Base-by-base conservation (phyloP, 2,888 invertebrate genomes). In the Agapetus fuscipes region DNA sequence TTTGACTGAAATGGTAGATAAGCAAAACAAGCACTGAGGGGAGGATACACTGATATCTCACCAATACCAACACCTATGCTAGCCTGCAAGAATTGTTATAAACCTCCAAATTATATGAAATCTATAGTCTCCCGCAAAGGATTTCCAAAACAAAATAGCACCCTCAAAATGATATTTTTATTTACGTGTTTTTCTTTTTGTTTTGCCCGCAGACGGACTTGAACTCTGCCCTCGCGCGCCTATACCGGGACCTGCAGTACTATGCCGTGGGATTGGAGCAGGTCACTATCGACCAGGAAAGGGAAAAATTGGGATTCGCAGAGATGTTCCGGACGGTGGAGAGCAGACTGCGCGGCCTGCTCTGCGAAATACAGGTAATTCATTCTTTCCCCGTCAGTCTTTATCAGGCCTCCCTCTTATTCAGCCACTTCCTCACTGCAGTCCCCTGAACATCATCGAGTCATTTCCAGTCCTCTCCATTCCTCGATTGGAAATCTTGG, bases 251-350 rank as follows among this genome's bases (percentile, higher is more conserved):
- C 40, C 52, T 65, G 34, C 66, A 65, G 51, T 57, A 56, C 48
- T 56, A 58, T 39, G 64, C 63, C 3, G 60, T 62, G 17, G 63
- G 61, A 27, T 49, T 65, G 32, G 65, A 65, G 46, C 63, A 64
- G 49, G 55, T 64, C 20, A 56, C 60, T 17, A 50, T 58, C 39
- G 65, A 66, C 49, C 60, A 61, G 49, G 20, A 33, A 5, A 13
- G 34, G 2, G 29, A 31, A 12, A 12, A 38, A 5, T 34, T 37
- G 11, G 25, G 28, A 17, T 62, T 60, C 50, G 49, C 56, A 36
- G 47, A 53, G 13, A 48, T 57, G 20, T 64, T 63, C 52, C 51
- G 53, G 17, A 55, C 55, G 24, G 53, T 61, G 3, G 61, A 66
- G 48, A 55, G 53, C 49, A 54, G 58, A 34, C 53, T 65, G 32